These are phyloP conservation scores for Carcinoscorpius rotundicauda DNA, from an alignment of 1,140 invertebrate species.

Conservation along the genomic window DNA sequence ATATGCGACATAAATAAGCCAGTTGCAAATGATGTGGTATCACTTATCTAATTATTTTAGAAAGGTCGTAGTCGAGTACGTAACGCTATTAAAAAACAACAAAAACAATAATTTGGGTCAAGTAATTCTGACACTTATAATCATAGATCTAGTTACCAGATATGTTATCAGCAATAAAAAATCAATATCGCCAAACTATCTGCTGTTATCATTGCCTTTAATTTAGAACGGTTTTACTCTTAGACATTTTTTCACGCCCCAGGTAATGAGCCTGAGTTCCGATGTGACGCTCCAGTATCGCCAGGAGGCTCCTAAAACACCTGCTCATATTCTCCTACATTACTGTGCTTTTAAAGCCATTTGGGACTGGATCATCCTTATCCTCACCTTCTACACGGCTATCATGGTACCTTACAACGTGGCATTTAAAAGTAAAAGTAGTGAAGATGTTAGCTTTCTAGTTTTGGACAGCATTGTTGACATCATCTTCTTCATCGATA, in stretches of 20 bases:
- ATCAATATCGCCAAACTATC: too few species aligned
- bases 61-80: too few species aligned
- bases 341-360: slow-evolving; percentile 94
- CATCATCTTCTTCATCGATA: slow-evolving; percentile 99
- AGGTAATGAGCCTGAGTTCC: slow-evolving; percentile 94
- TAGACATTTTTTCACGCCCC: slow-evolving; percentile 18
- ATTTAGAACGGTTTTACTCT: too few species aligned
- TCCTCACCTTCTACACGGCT: slow-evolving; percentile 99
- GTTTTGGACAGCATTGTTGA: slow-evolving; percentile 98
- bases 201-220: too few species aligned
- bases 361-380: slow-evolving; percentile 99
- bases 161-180: too few species aligned
- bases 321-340: slow-evolving; percentile 91
- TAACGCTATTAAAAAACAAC: too few species aligned
- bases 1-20: too few species aligned
- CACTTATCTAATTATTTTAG: too few species aligned
- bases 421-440: slow-evolving; percentile 98
- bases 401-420: slow-evolving; percentile 99
- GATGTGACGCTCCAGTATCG: slow-evolving; percentile 98
- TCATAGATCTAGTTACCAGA: too few species aligned
- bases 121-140: too few species aligned
- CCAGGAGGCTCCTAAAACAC: slow-evolving; percentile 98
- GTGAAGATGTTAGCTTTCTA: slow-evolving; percentile 92
- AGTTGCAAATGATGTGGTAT: too few species aligned
- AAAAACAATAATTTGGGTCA: too few species aligned